Conservation (phyloP, 2,113 vertebrate species). For the Hiodon tergisus region DNA sequence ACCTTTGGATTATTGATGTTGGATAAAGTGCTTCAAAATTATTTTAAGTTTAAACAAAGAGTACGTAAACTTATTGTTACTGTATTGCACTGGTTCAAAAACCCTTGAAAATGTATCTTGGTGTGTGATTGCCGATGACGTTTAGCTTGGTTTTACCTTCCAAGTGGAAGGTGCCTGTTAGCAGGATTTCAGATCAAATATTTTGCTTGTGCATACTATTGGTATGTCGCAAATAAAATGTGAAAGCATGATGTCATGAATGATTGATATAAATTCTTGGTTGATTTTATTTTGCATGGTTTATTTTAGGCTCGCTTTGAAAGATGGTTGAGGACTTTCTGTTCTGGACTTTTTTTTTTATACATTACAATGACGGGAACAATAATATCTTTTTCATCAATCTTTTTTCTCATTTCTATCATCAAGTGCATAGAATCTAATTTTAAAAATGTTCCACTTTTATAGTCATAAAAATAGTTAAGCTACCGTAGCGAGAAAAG, state of each 20-base stretch:
- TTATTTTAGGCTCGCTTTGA: neutral
- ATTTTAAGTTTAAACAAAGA: slow-evolving; percentile 30
- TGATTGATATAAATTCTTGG: neutral
- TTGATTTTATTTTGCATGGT: neutral
- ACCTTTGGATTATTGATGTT: too few species aligned
- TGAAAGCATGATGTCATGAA: neutral
- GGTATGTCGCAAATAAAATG: neutral
- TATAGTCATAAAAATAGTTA: neutral
- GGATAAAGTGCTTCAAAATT: neutral
- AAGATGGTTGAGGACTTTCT: neutral
- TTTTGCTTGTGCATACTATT: slow-evolving; percentile 12
- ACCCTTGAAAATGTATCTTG: slow-evolving; percentile 27
- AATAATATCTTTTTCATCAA: too few species aligned
- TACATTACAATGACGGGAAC: too few species aligned
- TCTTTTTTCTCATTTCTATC: too few species aligned
- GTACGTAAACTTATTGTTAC: neutral
- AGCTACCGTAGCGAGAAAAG: neutral
- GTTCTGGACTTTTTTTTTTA: neutral
- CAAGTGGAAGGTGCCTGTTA: slow-evolving; percentile 19
- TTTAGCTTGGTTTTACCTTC: slow-evolving; percentile 21
- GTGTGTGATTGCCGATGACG: slow-evolving; percentile 19
- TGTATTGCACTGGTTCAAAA: slow-evolving; percentile 38
- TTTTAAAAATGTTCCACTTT: too few species aligned
- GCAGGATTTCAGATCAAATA: neutral
- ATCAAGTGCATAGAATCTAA: too few species aligned